Base-by-base conservation (phyloP, 2,888 invertebrate species). In the Epistrophella euchroma region DNA sequence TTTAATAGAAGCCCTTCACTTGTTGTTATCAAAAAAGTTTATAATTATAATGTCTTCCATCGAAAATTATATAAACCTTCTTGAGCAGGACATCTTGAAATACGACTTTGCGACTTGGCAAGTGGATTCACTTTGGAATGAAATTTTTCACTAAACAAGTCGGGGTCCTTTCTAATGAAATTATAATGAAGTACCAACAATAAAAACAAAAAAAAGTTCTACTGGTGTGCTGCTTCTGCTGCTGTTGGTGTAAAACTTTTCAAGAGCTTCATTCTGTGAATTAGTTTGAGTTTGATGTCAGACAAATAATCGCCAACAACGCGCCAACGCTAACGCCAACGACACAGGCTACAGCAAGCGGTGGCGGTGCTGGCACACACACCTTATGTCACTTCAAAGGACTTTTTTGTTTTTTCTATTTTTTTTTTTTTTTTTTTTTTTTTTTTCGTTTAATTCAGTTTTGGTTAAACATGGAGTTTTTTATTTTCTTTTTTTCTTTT, bases 251-350 rank as follows among this genome's bases (percentile, higher is more conserved):
- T 68, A 37, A 68, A 68, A 68, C 37, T 68, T 68, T 68, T 68
- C 52, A 52, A 68, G 68, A 68, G 68, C 37, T 52, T 68, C 68
- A 68, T 40, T 52, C n/a, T 52, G 22, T 37, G 37, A 68, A 68
- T 68, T 68, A 52, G 68, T 68, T 68, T 68, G 52, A 68, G 52
- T 68, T 68, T 68, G 68, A 68, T 68, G 68, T 68, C 68, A 52
- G 68, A 66, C 66, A 66, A 66, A 66, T 66, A 66, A 66, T 66
- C 66, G n/a, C 47, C 66, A 32, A 64, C 64, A 64, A 45, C 64
- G 45, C 17, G 45, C 17, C 22, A 43, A 4, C 10, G 15, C 9
- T 10, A 19, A 3, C 47, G 40, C 19, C 9, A 40, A 58, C 9
- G 43, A 60, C 60, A 52, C 11, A 1, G 9, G 28, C n/a, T n/a